Percentiles rank a stretch among this genome's conserved stretches.
Evolutionary conservation across 2,888 invertebrate genomes (phyloP).

Genomic region (Matsumyia berberina): DNA sequence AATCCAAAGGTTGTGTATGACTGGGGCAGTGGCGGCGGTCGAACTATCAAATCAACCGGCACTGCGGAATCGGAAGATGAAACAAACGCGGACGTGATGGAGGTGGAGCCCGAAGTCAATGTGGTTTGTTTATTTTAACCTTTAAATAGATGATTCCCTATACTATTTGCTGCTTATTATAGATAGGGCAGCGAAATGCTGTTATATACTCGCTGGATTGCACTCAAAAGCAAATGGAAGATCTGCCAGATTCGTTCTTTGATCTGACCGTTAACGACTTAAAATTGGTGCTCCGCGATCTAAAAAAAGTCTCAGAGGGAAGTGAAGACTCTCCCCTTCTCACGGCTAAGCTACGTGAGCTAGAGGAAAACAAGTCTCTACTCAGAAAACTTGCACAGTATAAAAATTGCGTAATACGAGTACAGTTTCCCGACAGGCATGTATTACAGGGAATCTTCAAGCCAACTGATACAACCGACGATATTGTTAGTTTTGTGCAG

Average conservation of each 20-base stretch:
- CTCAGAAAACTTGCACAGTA: slow-evolving; percentile 88
- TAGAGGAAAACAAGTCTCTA: slow-evolving; percentile 86
- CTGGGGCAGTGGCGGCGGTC: slow-evolving; percentile 82
- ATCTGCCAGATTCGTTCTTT: slow-evolving; percentile 94
- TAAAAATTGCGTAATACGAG: slow-evolving; percentile 90
- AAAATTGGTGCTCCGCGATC: slow-evolving; percentile 89
- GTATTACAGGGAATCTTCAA: slow-evolving; percentile 94
- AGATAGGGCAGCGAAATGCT: slow-evolving; percentile 91
- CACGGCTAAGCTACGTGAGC: slow-evolving; percentile 87
- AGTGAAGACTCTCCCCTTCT: slow-evolving; percentile 90
- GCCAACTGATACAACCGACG: slow-evolving; percentile 89
- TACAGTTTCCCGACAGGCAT: slow-evolving; percentile 94
- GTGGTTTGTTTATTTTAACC: slow-evolving; percentile 78
- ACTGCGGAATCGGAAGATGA: slow-evolving; percentile 44
- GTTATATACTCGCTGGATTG: slow-evolving; percentile 88
- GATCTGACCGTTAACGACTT: slow-evolving; percentile 94
- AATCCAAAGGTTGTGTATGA: slow-evolving; percentile 79
- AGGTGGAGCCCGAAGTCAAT: slow-evolving; percentile 79
- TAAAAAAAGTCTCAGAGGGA: slow-evolving; percentile 87
- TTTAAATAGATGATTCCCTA: background rate
- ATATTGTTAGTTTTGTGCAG: slow-evolving; percentile 90
- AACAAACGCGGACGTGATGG: slow-evolving; percentile 65
- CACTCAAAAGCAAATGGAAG: slow-evolving; percentile 87
- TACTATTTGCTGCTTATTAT: slow-evolving; percentile 79
- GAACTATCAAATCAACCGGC: slow-evolving; percentile 77